Evolutionary conservation across 2,888 invertebrate genomes (phyloP), one percentile per base, ranked within the genome.

Genomic region (Petrophora chlorosata): DNA sequence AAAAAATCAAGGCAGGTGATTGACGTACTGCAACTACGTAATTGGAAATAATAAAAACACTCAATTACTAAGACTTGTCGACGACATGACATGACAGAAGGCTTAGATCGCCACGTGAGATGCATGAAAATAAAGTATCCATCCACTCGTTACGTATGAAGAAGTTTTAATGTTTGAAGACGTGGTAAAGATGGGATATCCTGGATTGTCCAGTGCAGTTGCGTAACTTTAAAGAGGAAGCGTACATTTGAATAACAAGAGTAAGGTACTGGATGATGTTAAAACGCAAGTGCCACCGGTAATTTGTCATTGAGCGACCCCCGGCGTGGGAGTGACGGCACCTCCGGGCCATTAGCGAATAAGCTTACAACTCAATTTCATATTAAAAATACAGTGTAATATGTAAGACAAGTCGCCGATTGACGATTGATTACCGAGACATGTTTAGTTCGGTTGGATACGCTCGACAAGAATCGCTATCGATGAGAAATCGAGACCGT

Each of bases 381-480:
- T 67, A 76, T 76, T 69, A 76, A 82, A 79, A 77, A 73, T 68
- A 61, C 5, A 25, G 10, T 10, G 19, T n/a, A n/a, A n/a, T n/a
- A n/a, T 78, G 82, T 82, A 82, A 85, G 76, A 76, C 70, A 78
- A 85, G 71, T 67, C 70, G 62, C 54, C 63, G 68, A 70, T 62
- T 70, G 66, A 73, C 74, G 80, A 82, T 79, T 80, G 80, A 85
- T 82, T 81, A 79, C 79, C 57, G 70, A 75, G 73, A 84, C 79
- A 79, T 78, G 81, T 83, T 83, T 77, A 79, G 75, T 65, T 73
- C 78, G 79, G 79, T 79, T 73, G 72, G 88, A 79, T 85, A 82
- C 85, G 84, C 84, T 81, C 65, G 77, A 82, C 67, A 72, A 73
- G 80, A 81, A 79, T 75, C 67, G 71, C 76, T 75, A 74, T 79